phyloP scores from a whole-genome alignment of 2,888 invertebrate species.

The Apodemia hepburni region DNA sequence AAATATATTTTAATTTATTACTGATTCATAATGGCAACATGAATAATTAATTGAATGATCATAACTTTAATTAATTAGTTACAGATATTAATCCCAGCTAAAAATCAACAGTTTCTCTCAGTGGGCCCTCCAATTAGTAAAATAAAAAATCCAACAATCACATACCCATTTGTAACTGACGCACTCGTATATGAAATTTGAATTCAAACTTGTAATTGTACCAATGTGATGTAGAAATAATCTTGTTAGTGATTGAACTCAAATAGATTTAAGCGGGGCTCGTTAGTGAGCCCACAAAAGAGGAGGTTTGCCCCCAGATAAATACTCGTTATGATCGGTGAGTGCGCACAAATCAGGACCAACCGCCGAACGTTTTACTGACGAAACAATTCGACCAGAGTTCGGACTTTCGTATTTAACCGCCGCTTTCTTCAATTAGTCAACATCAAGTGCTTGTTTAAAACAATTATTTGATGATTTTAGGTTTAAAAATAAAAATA shows the following conservation, averaged over 20 bases:
- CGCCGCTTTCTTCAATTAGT: neutral
- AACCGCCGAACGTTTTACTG: neutral
- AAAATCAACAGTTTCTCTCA: too few relatives aligned
- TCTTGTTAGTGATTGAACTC: neutral
- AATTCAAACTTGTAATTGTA: neutral
- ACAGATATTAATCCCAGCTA: too few relatives aligned
- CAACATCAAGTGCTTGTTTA: neutral
- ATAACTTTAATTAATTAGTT: too few relatives aligned
- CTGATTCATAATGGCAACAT: too few relatives aligned
- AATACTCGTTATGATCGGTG: constrained; percentile 4
- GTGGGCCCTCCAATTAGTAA: too few relatives aligned
- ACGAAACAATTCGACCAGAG: neutral
- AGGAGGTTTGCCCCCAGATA: neutral
- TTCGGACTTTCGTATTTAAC: neutral
- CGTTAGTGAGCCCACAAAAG: neutral
- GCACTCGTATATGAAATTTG: too few relatives aligned
- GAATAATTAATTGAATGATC: too few relatives aligned
- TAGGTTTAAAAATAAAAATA: too few relatives aligned
- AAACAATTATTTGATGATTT: too few relatives aligned
- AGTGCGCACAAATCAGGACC: neutral
- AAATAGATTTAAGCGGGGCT: neutral
- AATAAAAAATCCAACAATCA: too few relatives aligned
- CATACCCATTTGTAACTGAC: too few relatives aligned
- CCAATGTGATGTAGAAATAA: neutral
- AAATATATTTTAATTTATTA: too few relatives aligned